These are phyloP conservation scores for Plebejus argus DNA, from an alignment of 2,888 invertebrate species.

Conservation along the genomic window DNA sequence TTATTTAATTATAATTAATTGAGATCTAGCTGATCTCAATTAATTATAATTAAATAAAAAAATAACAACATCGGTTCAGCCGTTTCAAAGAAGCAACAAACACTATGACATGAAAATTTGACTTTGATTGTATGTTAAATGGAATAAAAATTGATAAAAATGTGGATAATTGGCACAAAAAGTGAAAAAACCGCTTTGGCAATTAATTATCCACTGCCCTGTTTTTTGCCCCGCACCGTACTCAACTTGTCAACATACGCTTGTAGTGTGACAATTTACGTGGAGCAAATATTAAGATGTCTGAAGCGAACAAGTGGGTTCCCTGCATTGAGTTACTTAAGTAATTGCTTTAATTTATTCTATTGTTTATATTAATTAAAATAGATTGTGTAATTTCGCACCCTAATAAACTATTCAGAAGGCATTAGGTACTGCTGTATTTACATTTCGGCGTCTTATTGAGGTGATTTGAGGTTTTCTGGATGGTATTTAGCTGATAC, in stretches of 20 bases:
- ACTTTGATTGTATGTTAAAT: no score
- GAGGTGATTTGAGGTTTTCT: neutral
- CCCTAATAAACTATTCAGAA: neutral
- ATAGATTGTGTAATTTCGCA: neutral
- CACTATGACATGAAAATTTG: no score
- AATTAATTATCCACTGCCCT: constrained; percentile 17
- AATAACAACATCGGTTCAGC: no score
- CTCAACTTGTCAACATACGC: constrained; percentile 50
- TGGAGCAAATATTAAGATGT: constrained; percentile 46
- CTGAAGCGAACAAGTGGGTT: constrained; percentile 45
- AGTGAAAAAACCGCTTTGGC: no score
- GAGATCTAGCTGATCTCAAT: no score
- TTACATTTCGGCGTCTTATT: neutral
- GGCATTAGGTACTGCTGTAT: neutral
- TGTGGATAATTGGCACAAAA: no score
- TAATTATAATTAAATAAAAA: no score
- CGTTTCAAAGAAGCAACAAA: no score
- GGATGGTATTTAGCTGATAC: no score
- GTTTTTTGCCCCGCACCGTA: constrained; percentile 48
- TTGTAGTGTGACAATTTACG: constrained; percentile 57
- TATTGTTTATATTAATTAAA: constrained; percentile 1
- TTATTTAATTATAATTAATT: no score
- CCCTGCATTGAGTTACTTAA: neutral
- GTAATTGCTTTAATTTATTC: neutral
- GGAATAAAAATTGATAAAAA: no score